Base-by-base conservation (phyloP, 2,797 vertebrate genomes). In the Anguilla anguilla region DNA sequence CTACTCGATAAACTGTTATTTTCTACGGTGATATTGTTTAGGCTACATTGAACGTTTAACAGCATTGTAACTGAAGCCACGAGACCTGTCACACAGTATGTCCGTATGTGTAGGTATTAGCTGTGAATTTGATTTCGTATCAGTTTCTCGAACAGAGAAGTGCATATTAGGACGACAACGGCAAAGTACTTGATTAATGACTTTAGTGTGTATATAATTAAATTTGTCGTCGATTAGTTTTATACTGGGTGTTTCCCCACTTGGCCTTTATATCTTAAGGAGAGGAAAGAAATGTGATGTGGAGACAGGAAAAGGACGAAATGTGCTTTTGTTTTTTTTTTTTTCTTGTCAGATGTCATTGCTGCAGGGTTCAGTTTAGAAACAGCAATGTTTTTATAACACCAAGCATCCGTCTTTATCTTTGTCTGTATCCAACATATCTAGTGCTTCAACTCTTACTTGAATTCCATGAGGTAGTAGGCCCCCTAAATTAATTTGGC, bases 151-250 rank as follows among this genome's bases (percentile, higher is more conserved):
- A 90, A 90, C n/a, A 84, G 84, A 88, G 89, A 86, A 92, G 91
- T 93, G 91, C 91, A 87, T 93, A 94, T 94, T 93, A 91, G 91
- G 92, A 91, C 93, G 87, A 93, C 93, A 87, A 89, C 82, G 55
- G 43, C 67, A 57, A 89, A 94, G 90, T 93, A 93, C 92, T 95
- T 94, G 91, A 95, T 94, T 94, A 91, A 93, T 95, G 31, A 67
- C 84, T 67, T 85, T 46, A 94, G 94, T 94, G 90, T 97, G 96
- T 97, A 97, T 96, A 96, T 96, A 96, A 95, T 94, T 91, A 93
- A 90, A 92, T 93, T 92, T 94, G 95, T 91, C 92, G 94, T 95
- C 92, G 94, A 92, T 95, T 95, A 91, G 92, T 94, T 94, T 94
- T 92, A 94, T 96, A 89, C 93, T 92, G 90, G 91, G 91, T 93